Conservation (phyloP, 2,113 vertebrate genomes). For the Otus sunia region DNA sequence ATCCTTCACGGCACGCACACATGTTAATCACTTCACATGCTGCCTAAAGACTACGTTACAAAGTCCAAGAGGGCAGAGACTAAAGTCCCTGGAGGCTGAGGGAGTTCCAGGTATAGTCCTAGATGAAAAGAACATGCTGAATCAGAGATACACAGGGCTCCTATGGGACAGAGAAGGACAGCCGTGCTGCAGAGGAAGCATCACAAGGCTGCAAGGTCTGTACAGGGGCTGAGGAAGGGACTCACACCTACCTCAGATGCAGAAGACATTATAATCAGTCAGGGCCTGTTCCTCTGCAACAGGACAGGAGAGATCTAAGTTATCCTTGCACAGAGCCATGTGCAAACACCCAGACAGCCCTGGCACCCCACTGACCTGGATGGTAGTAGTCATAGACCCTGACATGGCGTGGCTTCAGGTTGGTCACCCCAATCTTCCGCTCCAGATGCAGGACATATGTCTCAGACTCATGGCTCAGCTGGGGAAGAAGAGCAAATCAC, state of each 20-base stretch:
- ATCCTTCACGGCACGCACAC: not conserved
- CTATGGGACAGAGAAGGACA: not conserved
- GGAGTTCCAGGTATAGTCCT: not conserved
- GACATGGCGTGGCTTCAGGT: constrained; percentile 82
- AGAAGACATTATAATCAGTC: constrained; percentile 61
- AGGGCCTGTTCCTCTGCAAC: constrained; percentile 67
- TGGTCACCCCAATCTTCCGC: constrained; percentile 73
- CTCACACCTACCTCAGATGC: constrained; percentile 51
- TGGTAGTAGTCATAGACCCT: constrained; percentile 87
- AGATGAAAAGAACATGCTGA: not conserved
- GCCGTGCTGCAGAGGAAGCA: not conserved
- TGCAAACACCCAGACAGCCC: not conserved
- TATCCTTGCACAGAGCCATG: not conserved
- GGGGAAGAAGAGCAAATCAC: not conserved
- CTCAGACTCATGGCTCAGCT: constrained; percentile 62
- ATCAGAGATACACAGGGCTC: not conserved
- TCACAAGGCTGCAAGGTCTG: not conserved
- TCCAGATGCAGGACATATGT: constrained; percentile 67
- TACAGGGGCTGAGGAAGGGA: not conserved
- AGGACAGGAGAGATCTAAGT: not conserved
- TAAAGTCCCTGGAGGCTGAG: not conserved
- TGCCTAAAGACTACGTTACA: not conserved
- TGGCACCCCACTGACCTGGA: constrained; percentile 71
- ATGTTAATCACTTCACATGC: not conserved
- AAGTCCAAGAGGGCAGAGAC: not conserved